Evolutionary conservation across 2,888 invertebrate genomes (phyloP).

Genomic region (Andrena camellia): DNA sequence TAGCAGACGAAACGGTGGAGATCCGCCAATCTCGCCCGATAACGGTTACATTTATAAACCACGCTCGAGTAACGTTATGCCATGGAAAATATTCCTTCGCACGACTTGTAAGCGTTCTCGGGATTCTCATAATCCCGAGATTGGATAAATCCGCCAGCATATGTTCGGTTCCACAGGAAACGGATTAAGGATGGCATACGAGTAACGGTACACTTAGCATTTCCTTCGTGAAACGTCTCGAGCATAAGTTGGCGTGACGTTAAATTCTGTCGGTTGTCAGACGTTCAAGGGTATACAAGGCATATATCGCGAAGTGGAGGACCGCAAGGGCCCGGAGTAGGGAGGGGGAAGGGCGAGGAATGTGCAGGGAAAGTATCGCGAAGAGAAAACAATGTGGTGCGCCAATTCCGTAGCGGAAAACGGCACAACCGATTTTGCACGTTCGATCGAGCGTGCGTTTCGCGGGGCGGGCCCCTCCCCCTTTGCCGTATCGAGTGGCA

Average conservation of each 20-base stretch:
- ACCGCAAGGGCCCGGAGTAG: neutral
- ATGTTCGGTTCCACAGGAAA: constrained; percentile 36
- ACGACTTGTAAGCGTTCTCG: neutral
- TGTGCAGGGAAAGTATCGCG: constrained; percentile 3
- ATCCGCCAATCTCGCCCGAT: neutral
- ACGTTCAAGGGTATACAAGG: neutral
- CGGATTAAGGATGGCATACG: constrained; percentile 4
- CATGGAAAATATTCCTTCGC: neutral
- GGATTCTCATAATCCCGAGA: neutral
- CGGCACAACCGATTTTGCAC: constrained; percentile 40
- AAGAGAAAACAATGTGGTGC: constrained; percentile 10
- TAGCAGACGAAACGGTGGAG: neutral
- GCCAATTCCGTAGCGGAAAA: constrained; percentile 7
- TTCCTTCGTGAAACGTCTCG: neutral
- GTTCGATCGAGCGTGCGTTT: constrained; percentile 56
- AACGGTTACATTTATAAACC: neutral
- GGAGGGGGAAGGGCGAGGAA: neutral
- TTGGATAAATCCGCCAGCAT: constrained; percentile 20
- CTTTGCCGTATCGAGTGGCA: constrained; percentile 28
- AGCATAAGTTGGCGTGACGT: neutral
- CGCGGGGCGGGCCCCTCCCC: constrained; percentile 47
- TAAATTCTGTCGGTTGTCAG: neutral
- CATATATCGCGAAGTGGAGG: neutral
- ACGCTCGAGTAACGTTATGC: too few relatives aligned
- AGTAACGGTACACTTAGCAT: constrained; percentile 37